Evolutionary conservation across 2,888 invertebrate genomes (phyloP), one percentile per base, ranked within the genome.

Genomic region (Aquatica leii): DNA sequence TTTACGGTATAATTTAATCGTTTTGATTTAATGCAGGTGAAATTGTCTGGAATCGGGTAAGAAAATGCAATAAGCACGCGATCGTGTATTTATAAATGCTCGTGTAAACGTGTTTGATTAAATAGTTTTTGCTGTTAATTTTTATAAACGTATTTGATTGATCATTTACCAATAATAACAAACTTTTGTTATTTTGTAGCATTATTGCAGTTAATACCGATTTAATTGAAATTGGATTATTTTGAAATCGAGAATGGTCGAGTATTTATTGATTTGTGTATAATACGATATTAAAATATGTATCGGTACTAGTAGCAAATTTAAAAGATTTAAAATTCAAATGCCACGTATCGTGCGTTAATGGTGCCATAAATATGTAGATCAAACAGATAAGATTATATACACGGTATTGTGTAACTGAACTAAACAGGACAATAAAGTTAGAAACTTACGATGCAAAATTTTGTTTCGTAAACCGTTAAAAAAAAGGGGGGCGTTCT

Each of bases 341-440:
- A 78, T 77, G 71, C 76, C 77, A 78, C 77, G 78, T 78, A 76
- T 74, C 73, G 68, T 76, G 78, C 77, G 77, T 78, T 80, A 78
- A 79, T 80, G 76, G 77, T 73, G 75, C 77, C 77, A 80, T 80
- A 79, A 80, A 80, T 78, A 79, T 78, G 78, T 78, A 78, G 79
- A 79, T 79, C 74, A 68, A 59, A 65, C 68, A 73, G 78, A 78
- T 78, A 78, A 78, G 77, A 78, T 77, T 74, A 70, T 74, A 68
- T 72, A 73, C 17, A 46, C n/a, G 46, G 72, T 74, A 75, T 77
- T 76, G 75, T 77, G 73, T 52, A 66, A 71, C 69, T 68, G 70
- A 75, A 75, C 76, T 76, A 73, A 72, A 62, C 58, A 61, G 51
- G 69, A 71, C 62, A 70, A 46, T 46, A 46, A 46, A 46, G 12